Evolutionary conservation across 1,140 invertebrate genomes (phyloP), one percentile per base, ranked within the genome.

Genomic region (Drosophila melanogaster): DNA sequence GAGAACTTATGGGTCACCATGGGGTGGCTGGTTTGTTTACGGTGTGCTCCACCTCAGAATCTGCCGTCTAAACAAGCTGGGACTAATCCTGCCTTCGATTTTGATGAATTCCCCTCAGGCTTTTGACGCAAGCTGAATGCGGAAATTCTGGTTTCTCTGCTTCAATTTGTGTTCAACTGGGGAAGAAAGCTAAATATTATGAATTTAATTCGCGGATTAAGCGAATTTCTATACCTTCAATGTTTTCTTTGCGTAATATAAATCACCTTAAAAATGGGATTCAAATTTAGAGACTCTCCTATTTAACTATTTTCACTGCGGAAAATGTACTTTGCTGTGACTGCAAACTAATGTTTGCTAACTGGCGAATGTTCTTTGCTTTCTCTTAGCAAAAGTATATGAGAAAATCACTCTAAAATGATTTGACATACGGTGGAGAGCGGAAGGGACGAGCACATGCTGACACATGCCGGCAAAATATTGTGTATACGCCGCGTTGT

Each of bases 401-500:
- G n/a, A 19, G 47, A 69, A 46, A 40, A 47, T 69, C 50, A 47
- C 64, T 70, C 62, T 46, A 40, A 55, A 69, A 40, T 47, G 38
- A 67, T 67, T 70, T 44, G 60, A 56, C 50, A 33, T n/a, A 22
- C 14, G n/a, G 19, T 3, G 22, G 37, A 6, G 15, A 37, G 30
- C 11, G 30, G 41, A 11, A 58, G 17, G n/a, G 17, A 19, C n/a
- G n/a, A 11, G 4, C n/a, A 41, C 56, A 44, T 51, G 50, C 41
- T 70, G 61, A 64, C 59, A 79, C 67, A 77, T 81, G 60, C 15
- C 40, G 55, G 41, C 49, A 44, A 26, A 72, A 66, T 44, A 70
- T 70, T 77, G 69, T 56, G 76, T 75, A 89, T 80, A 71, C 80
- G 81, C 47, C 50, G 65, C 58, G 51, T 79, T n/a, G 60, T 40